Evolutionary conservation across 2,113 vertebrate species (phyloP), one percentile per base, ranked within the genome.

Genomic region (Turdus rufiventris): DNA sequence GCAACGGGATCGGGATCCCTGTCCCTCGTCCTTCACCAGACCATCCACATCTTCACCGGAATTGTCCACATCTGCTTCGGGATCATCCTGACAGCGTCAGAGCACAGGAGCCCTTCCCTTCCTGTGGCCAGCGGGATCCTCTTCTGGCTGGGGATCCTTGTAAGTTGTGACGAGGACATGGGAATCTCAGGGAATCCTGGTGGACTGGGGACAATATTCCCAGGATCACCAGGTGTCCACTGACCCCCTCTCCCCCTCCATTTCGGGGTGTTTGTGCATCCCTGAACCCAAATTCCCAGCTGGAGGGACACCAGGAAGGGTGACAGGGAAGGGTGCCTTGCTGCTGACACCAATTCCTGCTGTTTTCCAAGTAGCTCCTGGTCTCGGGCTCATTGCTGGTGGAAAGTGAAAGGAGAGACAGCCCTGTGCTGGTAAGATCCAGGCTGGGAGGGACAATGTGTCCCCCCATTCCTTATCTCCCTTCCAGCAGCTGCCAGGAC

Each of bases 141-240:
- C 90, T 94, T 97, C 87, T 97, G 97, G 96, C 91, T 95, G 0
- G 96, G 96, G 34, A 7, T 95, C 43, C 70, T 95, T 88, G 97
- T 97, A 81, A 92, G 75, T 5, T 21, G 47, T 57, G 87, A 68
- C 0, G 3, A 58, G 29, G 23, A 43, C 9, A 2, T 3, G 40
- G 47, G 19, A 48, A 34, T 34, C 12, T 18, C 40, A 26, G 24
- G 60, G 23, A 53, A 54, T 60, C 25, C 23, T 2, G 0, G 28
- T 4, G 68, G 19, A 12, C 9, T 5, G 2, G 12, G 50, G 10
- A 20, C 9, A 26, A 11, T 6, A 74, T 26, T 26, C 31, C 36
- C 31, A 8, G 21, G 2, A 0, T 21, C 65, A 13, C 11, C n/a
- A 19, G 9, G 33, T 20, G 25, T 18, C 33, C 40, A 53, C 15